Conservation (phyloP, 2,113 vertebrate species). For the Chitala chitala region DNA sequence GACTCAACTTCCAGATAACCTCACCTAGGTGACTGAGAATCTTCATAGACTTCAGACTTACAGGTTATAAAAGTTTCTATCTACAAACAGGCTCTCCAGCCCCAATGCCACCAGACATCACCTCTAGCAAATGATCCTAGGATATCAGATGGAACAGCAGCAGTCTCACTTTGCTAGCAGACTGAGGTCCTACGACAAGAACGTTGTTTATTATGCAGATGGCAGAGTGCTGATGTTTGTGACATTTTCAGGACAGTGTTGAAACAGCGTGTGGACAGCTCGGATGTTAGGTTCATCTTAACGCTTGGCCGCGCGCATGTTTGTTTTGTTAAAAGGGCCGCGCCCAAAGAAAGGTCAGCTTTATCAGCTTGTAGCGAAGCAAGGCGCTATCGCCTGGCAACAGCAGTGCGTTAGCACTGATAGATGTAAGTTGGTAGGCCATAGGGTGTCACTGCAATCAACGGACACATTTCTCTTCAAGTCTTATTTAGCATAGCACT, state of each 20-base stretch:
- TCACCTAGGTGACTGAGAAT: no score
- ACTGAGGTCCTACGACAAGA: slow-evolving; percentile 29
- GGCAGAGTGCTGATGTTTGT: slow-evolving; percentile 22
- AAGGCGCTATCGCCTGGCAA: slow-evolving; percentile 44
- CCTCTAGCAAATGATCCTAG: not conserved
- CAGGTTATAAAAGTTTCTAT: no score
- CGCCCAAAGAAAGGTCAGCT: slow-evolving; percentile 30
- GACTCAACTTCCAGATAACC: no score
- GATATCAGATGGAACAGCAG: slow-evolving; percentile 27
- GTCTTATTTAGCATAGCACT: not conserved
- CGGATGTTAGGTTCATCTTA: slow-evolving; percentile 33
- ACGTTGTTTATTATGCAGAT: slow-evolving; percentile 8
- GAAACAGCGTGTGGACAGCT: slow-evolving; percentile 36
- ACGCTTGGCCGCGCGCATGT: no score
- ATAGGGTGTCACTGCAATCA: not conserved
- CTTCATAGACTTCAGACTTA: no score
- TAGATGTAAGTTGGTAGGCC: not conserved
- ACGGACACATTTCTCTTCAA: not conserved
- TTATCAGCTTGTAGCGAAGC: slow-evolving; percentile 48
- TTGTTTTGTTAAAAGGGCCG: slow-evolving; percentile 33
- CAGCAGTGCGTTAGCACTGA: slow-evolving; percentile 58
- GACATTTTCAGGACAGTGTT: slow-evolving; percentile 27
- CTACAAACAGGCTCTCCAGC: no score
- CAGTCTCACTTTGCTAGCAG: not conserved
- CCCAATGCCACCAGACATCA: no score